Conservation (phyloP, 2,888 invertebrate genomes). For the Parascotia fuliginaria region DNA sequence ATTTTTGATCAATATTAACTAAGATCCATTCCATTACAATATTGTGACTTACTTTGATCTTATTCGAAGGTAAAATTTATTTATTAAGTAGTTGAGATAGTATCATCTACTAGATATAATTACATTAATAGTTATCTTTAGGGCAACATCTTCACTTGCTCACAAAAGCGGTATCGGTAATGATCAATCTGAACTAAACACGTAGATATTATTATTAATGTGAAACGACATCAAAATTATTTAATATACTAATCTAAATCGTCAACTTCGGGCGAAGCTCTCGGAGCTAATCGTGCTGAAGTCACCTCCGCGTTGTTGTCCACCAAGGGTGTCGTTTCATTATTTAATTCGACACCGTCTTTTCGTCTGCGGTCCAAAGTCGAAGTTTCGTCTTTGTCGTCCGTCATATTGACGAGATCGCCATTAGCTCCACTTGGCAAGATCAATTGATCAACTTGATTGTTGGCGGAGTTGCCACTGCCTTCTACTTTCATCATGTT, state of each 20-base stretch:
- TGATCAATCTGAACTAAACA: slow-evolving; percentile 53
- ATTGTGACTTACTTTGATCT: slow-evolving; percentile 50
- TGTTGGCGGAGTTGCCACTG: slow-evolving; percentile 46
- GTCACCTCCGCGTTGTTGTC: slow-evolving; percentile 28
- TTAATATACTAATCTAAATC: slow-evolving; percentile 68
- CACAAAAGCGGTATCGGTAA: slow-evolving; percentile 67
- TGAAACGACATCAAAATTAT: slow-evolving; percentile 50
- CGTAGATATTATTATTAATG: slow-evolving; percentile 49
- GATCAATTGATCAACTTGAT: slow-evolving; percentile 37
- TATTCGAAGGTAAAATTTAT: slow-evolving; percentile 36
- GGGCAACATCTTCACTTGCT: slow-evolving; percentile 48
- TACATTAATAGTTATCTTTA: slow-evolving; percentile 47
- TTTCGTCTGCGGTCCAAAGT: slow-evolving; percentile 76
- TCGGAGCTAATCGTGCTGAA: slow-evolving; percentile 52
- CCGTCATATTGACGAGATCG: slow-evolving; percentile 37
- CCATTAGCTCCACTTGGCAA: slow-evolving; percentile 47
- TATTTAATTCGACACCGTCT: slow-evolving; percentile 39
- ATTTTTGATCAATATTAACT: slow-evolving; percentile 45
- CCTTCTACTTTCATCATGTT: slow-evolving; percentile 46
- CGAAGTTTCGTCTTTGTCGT: slow-evolving; percentile 51
- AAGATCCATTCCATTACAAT: slow-evolving; percentile 41
- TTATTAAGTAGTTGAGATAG: slow-evolving; percentile 37
- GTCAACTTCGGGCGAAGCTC: slow-evolving; percentile 70
- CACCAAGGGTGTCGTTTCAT: slow-evolving; percentile 53
- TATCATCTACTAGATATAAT: slow-evolving; percentile 33